Evolutionary conservation across 2,113 vertebrate species (phyloP).

Genomic region (Pogonocichla stellata): DNA sequence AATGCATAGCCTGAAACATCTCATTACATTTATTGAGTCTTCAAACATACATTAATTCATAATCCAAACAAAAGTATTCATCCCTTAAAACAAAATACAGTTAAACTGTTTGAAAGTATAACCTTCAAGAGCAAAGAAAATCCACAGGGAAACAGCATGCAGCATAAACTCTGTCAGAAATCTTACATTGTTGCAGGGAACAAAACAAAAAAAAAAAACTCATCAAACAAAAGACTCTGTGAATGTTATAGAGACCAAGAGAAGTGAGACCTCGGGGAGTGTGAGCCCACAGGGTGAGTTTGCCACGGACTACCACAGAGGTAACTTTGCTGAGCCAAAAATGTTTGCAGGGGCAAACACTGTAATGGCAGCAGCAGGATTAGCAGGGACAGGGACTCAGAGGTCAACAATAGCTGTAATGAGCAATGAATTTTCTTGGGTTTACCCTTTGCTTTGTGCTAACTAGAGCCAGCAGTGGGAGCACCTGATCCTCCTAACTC

Average conservation of each 20-base stretch:
- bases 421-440: neutral
- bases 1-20: neutral
- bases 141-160: neutral
- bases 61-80: neutral
- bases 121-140: neutral
- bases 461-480: conserved; percentile 42
- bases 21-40: neutral
- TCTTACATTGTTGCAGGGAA: neutral
- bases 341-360: neutral
- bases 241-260: neutral
- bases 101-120: neutral
- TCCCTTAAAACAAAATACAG: neutral
- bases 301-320: neutral
- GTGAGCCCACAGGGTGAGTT: neutral
- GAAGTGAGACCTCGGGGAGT: neutral
- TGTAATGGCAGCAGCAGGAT: neutral
- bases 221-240: neutral
- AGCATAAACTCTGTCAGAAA: neutral
- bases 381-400: neutral
- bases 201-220: neutral
- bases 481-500: conserved; percentile 36
- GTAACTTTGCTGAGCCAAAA: neutral
- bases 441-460: neutral
- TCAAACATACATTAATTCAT: neutral
- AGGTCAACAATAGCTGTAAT: neutral